A percentile compares a stretch with the other conserved stretches of the same genome.
Evolutionary conservation across 35 echinoderm and acorn worm genomes (phyloP).

Genomic region (Stichopus chloronotus): DNA sequence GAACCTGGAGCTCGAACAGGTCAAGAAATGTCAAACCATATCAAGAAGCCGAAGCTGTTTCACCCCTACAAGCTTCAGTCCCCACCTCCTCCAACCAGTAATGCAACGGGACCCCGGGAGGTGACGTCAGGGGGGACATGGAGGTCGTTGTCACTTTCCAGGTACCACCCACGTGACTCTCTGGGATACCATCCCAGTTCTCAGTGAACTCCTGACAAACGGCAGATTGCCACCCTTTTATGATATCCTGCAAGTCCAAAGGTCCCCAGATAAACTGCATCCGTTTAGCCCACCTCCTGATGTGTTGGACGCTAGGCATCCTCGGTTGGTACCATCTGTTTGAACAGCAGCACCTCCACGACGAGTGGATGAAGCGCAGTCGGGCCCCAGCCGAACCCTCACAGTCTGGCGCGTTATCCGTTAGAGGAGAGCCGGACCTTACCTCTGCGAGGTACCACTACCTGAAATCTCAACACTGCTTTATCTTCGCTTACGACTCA

Average conservation of each 20-base stretch:
- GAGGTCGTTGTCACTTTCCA: constrained; percentile 7
- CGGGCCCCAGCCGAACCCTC: neutral
- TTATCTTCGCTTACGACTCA: constrained; percentile 27
- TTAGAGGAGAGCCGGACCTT: constrained; percentile 8
- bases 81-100: neutral
- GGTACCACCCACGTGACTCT: constrained; percentile 33
- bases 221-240: constrained; percentile 55
- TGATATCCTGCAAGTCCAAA: constrained; percentile 24
- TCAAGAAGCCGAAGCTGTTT: constrained; percentile 55
- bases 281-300: constrained; percentile 9
- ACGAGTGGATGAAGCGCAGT: constrained; percentile 44
- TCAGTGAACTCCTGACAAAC: constrained; percentile 35
- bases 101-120: neutral
- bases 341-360: constrained; percentile 50
- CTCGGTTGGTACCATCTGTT: constrained; percentile 49
- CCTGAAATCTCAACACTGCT: constrained; percentile 43
- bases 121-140: constrained; percentile 7
- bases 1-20: constrained; percentile 12
- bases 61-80: constrained; percentile 55
- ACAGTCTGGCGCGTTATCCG: neutral
- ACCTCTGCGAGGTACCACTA: constrained; percentile 35
- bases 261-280: neutral
- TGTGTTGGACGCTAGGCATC: constrained; percentile 15
- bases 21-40: constrained; percentile 18
- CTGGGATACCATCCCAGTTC: constrained; percentile 35